Evolutionary conservation across 2,888 invertebrate species (phyloP).

Genomic region (Frankliniella fusca): DNA sequence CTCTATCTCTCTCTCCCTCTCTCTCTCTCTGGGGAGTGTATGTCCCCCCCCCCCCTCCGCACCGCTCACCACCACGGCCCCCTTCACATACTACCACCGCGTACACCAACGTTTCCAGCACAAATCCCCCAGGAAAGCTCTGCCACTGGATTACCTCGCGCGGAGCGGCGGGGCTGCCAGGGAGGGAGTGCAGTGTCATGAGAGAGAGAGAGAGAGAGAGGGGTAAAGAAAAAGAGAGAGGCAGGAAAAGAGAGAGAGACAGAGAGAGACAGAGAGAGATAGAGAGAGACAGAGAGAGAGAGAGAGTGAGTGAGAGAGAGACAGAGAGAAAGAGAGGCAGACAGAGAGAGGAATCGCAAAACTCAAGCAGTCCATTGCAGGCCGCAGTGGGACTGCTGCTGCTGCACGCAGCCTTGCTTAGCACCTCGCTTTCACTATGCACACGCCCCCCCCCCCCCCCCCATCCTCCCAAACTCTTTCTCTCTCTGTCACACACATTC

Average conservation of each 20-base stretch:
- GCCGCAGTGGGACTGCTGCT: no score
- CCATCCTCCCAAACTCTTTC: not conserved
- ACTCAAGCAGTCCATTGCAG: no score
- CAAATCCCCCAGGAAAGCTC: conserved; percentile 11
- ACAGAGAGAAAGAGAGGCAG: not conserved
- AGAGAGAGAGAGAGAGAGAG: not conserved
- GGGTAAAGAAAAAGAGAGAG: not conserved
- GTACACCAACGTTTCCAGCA: not conserved
- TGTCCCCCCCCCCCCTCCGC: not conserved
- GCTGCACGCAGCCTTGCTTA: not conserved
- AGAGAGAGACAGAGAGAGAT: no score
- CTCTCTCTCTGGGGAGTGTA: not conserved
- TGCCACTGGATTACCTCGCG: not conserved
- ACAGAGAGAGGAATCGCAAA: no score
- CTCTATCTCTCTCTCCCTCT: not conserved
- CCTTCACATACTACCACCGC: not conserved
- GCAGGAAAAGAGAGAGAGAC: not conserved
- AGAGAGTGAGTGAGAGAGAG: not conserved
- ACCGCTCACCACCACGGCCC: not conserved
- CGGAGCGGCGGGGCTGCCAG: not conserved
- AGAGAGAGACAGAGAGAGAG: not conserved
- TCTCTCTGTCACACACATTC: not conserved
- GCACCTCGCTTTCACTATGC: not conserved
- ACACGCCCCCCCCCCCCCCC: no score
- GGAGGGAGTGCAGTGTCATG: not conserved